Conservation (phyloP, 2,888 invertebrate species). For the Trilocha varians region DNA sequence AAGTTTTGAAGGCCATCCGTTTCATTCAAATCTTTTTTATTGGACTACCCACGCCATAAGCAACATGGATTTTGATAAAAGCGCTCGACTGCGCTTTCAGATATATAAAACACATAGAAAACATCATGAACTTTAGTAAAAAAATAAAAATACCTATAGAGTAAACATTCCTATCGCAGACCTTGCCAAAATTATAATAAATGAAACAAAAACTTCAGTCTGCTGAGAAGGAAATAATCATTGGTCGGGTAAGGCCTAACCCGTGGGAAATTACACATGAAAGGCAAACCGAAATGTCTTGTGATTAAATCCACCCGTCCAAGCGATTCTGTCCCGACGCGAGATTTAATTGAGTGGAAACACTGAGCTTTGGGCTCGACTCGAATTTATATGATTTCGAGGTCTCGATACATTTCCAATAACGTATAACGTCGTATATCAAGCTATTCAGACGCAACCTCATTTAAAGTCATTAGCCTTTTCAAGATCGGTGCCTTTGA, state of each 20-base stretch:
- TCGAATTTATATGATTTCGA: constrained; percentile 33
- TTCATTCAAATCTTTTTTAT: too few species aligned
- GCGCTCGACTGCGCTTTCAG: too few species aligned
- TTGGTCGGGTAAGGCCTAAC: constrained; percentile 24
- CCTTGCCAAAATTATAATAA: neutral
- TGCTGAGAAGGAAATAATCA: constrained; percentile 34
- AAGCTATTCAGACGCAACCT: too few species aligned
- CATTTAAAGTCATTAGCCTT: too few species aligned
- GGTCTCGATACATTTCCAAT: neutral
- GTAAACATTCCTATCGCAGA: neutral
- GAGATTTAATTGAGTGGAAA: constrained; percentile 57
- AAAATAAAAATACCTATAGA: too few species aligned
- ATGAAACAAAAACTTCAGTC: constrained; percentile 19
- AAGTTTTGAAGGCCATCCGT: too few species aligned
- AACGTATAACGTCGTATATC: too few species aligned
- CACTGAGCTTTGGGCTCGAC: constrained; percentile 32
- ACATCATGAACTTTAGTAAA: too few species aligned
- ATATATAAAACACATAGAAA: too few species aligned
- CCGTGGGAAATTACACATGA: constrained; percentile 50
- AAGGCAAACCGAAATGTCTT: constrained; percentile 47
- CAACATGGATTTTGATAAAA: too few species aligned
- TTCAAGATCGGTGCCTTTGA: too few species aligned
- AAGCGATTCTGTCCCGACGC: constrained; percentile 52
- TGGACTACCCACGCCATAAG: too few species aligned
- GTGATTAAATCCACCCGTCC: constrained; percentile 53